phyloP scores from a whole-genome alignment of 1,140 invertebrate genomes.

The Chrysoperla carnea region DNA sequence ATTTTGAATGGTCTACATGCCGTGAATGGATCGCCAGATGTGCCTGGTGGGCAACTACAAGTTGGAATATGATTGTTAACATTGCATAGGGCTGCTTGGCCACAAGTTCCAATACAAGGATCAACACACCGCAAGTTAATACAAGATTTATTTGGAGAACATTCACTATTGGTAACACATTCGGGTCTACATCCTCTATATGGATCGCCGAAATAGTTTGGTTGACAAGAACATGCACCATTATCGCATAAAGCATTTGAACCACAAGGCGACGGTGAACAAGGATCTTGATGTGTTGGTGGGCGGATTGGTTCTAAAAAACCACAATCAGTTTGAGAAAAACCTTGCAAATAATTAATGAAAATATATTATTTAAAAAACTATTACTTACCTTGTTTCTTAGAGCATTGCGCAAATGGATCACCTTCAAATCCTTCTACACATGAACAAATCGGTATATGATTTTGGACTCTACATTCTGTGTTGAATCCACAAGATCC shows the following conservation, averaged over 20 bases:
- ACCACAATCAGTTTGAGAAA: conserved; percentile 3
- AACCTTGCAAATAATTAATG: not conserved
- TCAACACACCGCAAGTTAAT: conserved; percentile 49
- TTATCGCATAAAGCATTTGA: conserved; percentile 57
- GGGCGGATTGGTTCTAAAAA: conserved; percentile 6
- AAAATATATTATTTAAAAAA: conserved; percentile 1
- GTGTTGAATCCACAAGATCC: conserved; percentile 62
- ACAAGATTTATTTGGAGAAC: conserved; percentile 44
- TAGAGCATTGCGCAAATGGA: conserved; percentile 41
- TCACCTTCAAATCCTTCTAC: conserved; percentile 44
- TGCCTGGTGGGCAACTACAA: conserved; percentile 39
- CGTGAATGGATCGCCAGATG: conserved; percentile 43
- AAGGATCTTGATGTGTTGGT: conserved; percentile 27
- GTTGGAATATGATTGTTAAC: conserved; percentile 43
- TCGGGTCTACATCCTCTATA: conserved; percentile 57
- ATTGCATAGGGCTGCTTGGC: conserved; percentile 42
- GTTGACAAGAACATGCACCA: conserved; percentile 51
- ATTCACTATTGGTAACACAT: conserved; percentile 51
- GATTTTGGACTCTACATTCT: conserved; percentile 56
- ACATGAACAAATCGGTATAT: conserved; percentile 57
- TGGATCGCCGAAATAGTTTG: conserved; percentile 60
- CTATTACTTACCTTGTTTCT: conserved; percentile 17
- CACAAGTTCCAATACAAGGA: conserved; percentile 52
- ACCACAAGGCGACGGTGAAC: conserved; percentile 58
- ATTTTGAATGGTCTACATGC: conserved; percentile 29